These are phyloP conservation scores for Holacanthus passer DNA, from an alignment of 2,113 vertebrate genomes.

Conservation along the genomic window DNA sequence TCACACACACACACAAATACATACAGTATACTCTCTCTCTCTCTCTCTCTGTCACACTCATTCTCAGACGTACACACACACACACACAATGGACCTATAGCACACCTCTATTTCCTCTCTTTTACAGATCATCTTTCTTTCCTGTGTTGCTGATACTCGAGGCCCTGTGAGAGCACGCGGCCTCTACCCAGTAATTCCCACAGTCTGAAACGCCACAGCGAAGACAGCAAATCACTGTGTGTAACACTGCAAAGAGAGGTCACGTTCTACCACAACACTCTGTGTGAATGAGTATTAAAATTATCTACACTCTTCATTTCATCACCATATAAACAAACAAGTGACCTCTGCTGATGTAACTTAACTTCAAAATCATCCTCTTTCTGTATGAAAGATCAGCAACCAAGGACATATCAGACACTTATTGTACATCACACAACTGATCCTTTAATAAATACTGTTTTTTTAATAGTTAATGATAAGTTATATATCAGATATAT, in stretches of 20 bases:
- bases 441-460: too few species aligned
- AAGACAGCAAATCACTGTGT: slow-evolving; percentile 7
- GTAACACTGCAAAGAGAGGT: background rate
- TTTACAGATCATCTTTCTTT: slow-evolving; percentile 41
- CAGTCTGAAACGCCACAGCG: slow-evolving; percentile 27
- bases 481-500: too few species aligned
- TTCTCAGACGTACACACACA: slow-evolving; percentile 9
- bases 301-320: background rate
- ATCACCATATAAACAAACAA: background rate
- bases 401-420: too few species aligned
- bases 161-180: slow-evolving; percentile 35
- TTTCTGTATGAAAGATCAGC: background rate
- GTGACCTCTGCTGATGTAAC: background rate
- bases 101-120: slow-evolving; percentile 36
- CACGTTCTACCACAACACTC: background rate
- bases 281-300: background rate
- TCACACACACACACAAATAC: slow-evolving; percentile 53
- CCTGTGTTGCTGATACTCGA: slow-evolving; percentile 56
- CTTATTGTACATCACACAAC: background rate
- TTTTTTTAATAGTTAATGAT: too few species aligned
- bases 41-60: slow-evolving; percentile 5
- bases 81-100: slow-evolving; percentile 45
- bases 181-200: slow-evolving; percentile 18
- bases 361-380: background rate
- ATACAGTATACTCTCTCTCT: slow-evolving; percentile 10